Evolutionary conservation across 1,140 invertebrate species (phyloP), one percentile per base, ranked within the genome.

Genomic region (Danaus plexippus): DNA sequence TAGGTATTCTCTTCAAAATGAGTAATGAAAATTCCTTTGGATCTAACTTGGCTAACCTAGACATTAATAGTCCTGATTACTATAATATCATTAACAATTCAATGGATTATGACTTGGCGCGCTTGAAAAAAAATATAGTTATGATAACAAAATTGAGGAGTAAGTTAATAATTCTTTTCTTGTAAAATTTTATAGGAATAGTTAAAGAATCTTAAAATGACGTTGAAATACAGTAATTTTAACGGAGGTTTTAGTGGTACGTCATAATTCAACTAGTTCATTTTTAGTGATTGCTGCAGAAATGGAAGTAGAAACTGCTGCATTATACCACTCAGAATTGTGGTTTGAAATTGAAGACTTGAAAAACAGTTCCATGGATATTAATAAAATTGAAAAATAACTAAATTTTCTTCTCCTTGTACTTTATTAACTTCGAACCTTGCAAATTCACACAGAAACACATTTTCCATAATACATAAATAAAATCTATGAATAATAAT

Each of bases 251-350:
- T 32, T 32, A 32, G 15, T 15, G 15, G 7, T 32, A 32, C 5
- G 7, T 32, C 22, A 32, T 32, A 6, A 32, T 32, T 32, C 22
- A 50, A 40, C 10, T 45, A 42, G 41, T 32, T 50, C 48, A 10
- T 45, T 71, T 66, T 48, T 53, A 80, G 80, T 83, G 43, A 50
- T 53, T 43, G 80, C 71, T 32, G 75, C 74, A 11, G 76, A 83
- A 63, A 69, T 81, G 57, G 80, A 80, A 66, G 72, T 80, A 4
- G 77, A 83, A 66, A 73, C 61, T 8, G 77, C 78, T n/a, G 71
- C 70, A 8, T 47, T 78, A 22, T 75, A 73, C 58, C 77, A 77
- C 43, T 66, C 71, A 5, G 68, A 77, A 22, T 47, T 75, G 9
- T 80, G 71, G 67, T 63, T 64, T 22, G 47, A 72, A 40, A 64